phyloP scores from a whole-genome alignment of 2,888 invertebrate species.

The Pelosia muscerda region DNA sequence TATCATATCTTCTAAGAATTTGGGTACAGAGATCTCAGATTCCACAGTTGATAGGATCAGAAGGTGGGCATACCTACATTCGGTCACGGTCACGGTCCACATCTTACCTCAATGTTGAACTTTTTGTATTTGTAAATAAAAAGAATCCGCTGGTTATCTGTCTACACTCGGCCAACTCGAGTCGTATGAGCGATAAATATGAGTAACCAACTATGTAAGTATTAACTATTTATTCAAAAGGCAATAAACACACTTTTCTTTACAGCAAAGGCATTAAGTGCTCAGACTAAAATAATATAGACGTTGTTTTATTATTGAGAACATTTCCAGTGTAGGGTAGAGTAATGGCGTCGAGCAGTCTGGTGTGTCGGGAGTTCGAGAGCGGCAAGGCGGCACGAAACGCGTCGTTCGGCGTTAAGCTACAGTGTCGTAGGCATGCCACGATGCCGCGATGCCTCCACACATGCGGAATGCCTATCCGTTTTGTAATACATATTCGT shows the following conservation, averaged over 20 bases:
- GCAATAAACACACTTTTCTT: conserved; percentile 17
- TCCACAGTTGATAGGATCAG: conserved; percentile 2
- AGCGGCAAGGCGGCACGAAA: conserved; percentile 26
- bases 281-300: conserved; percentile 47
- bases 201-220: not conserved
- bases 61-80: not conserved
- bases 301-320: conserved; percentile 48
- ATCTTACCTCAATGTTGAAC: not conserved
- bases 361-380: conserved; percentile 41
- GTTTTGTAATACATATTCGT: conserved; percentile 15
- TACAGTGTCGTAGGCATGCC: conserved; percentile 1
- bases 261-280: conserved; percentile 27
- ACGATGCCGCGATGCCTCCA: conserved; percentile 16
- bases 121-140: not conserved
- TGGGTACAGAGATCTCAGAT: not conserved
- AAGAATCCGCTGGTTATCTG: not conserved
- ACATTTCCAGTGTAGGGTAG: conserved; percentile 46
- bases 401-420: conserved; percentile 31
- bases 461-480: conserved; percentile 42
- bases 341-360: conserved; percentile 56
- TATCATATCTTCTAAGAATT: not conserved
- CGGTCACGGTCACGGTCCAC: not conserved
- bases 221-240: conserved; percentile 2
- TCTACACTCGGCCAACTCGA: not conserved
- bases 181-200: not conserved